Conservation (phyloP, 2,113 vertebrate genomes). For the Machaerirhynchus nigripectus region DNA sequence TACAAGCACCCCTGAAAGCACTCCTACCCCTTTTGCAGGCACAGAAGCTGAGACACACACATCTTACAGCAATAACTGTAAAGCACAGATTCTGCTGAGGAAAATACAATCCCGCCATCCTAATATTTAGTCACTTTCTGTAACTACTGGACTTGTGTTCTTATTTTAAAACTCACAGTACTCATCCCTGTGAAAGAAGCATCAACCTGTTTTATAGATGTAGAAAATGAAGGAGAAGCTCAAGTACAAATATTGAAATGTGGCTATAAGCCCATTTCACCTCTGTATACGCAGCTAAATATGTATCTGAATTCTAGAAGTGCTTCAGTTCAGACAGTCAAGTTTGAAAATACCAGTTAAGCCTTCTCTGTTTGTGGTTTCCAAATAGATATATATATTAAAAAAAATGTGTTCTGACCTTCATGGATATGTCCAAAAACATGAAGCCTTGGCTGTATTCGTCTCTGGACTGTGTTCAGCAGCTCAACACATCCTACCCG, state of each 20-base stretch:
- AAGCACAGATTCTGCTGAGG: not conserved
- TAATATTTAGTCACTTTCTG: not conserved
- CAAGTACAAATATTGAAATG: not conserved
- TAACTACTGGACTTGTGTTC: not conserved
- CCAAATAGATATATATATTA: not conserved
- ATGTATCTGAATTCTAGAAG: not conserved
- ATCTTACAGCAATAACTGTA: not conserved
- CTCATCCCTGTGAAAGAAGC: not conserved
- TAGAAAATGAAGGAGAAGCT: not conserved
- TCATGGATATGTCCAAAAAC: constrained; percentile 97
- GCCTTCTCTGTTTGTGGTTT: not conserved
- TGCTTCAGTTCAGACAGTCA: not conserved
- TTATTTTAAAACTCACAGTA: not conserved
- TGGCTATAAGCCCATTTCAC: not conserved
- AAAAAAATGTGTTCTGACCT: constrained; percentile 74
- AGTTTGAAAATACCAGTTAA: not conserved
- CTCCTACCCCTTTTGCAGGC: not conserved
- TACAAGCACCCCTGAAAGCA: not conserved
- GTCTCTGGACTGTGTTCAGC: constrained; percentile 92
- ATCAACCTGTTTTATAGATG: not conserved
- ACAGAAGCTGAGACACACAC: not conserved
- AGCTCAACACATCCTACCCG: constrained; percentile 94
- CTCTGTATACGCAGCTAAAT: not conserved
- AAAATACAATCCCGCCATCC: not conserved
- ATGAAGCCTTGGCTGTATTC: constrained; percentile 91